Evolutionary conservation across 2,888 invertebrate species (phyloP).

Genomic region (Corbicula japonica): DNA sequence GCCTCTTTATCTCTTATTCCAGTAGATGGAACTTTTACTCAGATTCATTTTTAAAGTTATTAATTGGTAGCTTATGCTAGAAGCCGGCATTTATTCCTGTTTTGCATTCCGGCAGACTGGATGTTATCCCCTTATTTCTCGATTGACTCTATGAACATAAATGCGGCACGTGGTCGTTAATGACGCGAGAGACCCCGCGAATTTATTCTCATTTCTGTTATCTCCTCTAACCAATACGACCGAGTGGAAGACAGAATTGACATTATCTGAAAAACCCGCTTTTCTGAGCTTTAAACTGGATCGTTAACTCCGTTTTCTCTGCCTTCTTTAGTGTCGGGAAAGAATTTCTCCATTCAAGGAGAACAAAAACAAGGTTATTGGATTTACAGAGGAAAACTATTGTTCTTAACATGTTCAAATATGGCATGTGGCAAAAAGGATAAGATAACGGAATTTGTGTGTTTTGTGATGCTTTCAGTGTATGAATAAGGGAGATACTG

Average conservation of each 20-base stretch:
- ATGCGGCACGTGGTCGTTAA: conserved; percentile 1
- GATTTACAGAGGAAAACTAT: not conserved
- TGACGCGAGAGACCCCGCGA: not conserved
- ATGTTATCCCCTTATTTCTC: too few species aligned
- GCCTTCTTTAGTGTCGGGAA: not conserved
- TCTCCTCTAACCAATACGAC: conserved; percentile 6
- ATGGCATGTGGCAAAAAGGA: conserved; percentile 1
- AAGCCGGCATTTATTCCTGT: too few species aligned
- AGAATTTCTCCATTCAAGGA: conserved; percentile 12
- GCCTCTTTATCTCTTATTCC: too few species aligned
- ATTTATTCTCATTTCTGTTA: conserved; percentile 4
- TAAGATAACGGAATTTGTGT: too few species aligned
- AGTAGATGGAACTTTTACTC: too few species aligned
- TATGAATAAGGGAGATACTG: too few species aligned
- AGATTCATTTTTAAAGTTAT: too few species aligned
- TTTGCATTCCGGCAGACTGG: too few species aligned
- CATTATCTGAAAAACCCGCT: not conserved
- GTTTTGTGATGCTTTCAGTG: too few species aligned
- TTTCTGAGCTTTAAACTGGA: not conserved
- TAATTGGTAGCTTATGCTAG: too few species aligned
- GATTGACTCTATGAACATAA: conserved; percentile 7
- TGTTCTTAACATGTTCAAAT: conserved; percentile 1
- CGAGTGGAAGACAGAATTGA: not conserved
- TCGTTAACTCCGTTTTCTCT: not conserved
- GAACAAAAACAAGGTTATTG: conserved; percentile 4